Percentiles rank a stretch among this genome's conserved stretches.
These are phyloP conservation scores for Eutolmus rufibarbis DNA, from an alignment of 2,888 invertebrate species.

Conservation along the genomic window DNA sequence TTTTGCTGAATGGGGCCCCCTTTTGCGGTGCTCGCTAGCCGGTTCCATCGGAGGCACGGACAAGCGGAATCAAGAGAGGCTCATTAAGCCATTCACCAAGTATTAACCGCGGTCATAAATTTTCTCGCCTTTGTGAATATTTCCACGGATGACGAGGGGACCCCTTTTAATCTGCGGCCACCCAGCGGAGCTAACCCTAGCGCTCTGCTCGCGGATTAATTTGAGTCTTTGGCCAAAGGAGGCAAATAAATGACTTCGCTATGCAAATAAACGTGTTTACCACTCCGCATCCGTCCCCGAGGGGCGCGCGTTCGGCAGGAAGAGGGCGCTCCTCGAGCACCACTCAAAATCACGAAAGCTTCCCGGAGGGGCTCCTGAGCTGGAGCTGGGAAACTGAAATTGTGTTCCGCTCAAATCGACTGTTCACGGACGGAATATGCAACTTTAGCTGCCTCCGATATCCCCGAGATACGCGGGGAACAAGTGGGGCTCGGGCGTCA, in stretches of 20 bases:
- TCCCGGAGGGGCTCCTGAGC: not conserved
- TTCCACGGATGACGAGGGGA: conserved; percentile 9
- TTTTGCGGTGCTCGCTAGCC: not conserved
- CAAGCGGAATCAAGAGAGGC: conserved; percentile 9
- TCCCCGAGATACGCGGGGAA: not conserved
- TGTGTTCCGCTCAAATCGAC: conserved; percentile 1
- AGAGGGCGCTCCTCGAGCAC: not conserved
- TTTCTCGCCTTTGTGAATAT: conserved; percentile 37
- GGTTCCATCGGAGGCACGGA: not conserved
- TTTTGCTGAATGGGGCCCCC: not conserved
- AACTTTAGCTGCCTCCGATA: not conserved
- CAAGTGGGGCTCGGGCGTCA: not conserved
- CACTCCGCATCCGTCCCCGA: not conserved
- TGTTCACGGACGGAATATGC: not conserved
- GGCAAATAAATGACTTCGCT: conserved; percentile 31
- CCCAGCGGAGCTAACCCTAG: not conserved
- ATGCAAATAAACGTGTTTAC: conserved; percentile 38
- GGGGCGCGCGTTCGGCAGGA: not conserved
- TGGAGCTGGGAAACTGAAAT: not conserved
- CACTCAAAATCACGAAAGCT: not conserved
- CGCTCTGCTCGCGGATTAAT: not conserved
- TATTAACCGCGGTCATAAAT: conserved; percentile 37
- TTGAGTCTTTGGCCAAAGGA: conserved; percentile 9
- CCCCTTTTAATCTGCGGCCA: not conserved
- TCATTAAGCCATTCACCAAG: conserved; percentile 38